Percentiles rank a stretch among this genome's conserved stretches.
Conservation (phyloP, 2,888 invertebrate species). For the Hofmannophila pseudospretella region DNA sequence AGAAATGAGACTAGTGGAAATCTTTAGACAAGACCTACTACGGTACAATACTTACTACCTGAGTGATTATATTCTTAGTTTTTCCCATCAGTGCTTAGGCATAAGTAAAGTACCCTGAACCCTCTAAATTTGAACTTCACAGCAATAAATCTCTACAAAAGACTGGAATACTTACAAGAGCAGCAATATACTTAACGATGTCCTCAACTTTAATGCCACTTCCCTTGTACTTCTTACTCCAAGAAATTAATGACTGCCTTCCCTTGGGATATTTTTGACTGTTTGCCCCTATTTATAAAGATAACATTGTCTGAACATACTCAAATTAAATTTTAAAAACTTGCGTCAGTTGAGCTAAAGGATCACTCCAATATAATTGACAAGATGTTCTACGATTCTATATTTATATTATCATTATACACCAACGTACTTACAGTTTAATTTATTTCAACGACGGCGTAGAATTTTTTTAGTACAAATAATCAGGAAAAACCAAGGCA, state of each 20-base stretch:
- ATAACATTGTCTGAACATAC: not conserved
- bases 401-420: too few relatives aligned
- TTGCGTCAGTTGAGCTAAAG: too few relatives aligned
- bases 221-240: slow-evolving; percentile 21
- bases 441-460: not conserved
- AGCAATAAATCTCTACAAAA: slow-evolving; percentile 21
- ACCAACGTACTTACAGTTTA: too few relatives aligned
- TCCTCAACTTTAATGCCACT: slow-evolving; percentile 21
- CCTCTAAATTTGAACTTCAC: slow-evolving; percentile 12
- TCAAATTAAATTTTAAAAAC: too few relatives aligned
- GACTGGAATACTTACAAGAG: slow-evolving; percentile 19
- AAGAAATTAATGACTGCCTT: slow-evolving; percentile 16
- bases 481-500: slow-evolving; percentile 1
- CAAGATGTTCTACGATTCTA: too few relatives aligned
- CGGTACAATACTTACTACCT: too few relatives aligned
- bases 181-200: slow-evolving; percentile 23
- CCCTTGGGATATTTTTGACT: not conserved
- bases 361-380: too few relatives aligned
- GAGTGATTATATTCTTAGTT: too few relatives aligned
- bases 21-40: too few relatives aligned
- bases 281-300: slow-evolving; percentile 1
- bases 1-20: too few relatives aligned
- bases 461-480: slow-evolving; percentile 1
- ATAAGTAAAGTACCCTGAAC: not conserved
- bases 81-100: not conserved